Percentiles rank a stretch among this genome's conserved stretches.
Evolutionary conservation across 2,888 invertebrate species (phyloP).

Genomic region (Philonicus albiceps): DNA sequence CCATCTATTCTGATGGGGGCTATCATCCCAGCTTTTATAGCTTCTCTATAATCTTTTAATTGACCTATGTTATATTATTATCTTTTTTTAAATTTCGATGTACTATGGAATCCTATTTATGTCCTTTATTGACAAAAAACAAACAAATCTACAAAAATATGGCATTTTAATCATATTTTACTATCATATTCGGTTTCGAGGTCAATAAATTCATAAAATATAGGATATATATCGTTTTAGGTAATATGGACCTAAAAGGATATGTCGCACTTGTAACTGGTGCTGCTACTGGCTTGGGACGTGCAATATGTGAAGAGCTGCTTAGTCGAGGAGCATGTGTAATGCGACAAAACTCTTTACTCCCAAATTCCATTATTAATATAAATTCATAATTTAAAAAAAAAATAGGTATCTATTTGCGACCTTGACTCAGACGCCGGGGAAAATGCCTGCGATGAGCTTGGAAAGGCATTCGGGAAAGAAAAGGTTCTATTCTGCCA

Average conservation of each 20-base stretch:
- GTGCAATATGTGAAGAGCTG: slow-evolving; percentile 75
- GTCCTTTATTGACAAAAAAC: too few species aligned
- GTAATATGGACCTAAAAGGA: slow-evolving; percentile 74
- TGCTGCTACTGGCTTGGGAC: slow-evolving; percentile 76
- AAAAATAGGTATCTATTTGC: slow-evolving; percentile 73
- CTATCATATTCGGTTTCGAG: too few species aligned
- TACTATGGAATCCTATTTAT: too few species aligned
- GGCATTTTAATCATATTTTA: too few species aligned
- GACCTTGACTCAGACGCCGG: slow-evolving; percentile 77
- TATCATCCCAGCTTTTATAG: too few species aligned
- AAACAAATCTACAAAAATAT: too few species aligned
- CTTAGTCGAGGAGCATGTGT: slow-evolving; percentile 79
- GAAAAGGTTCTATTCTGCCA: slow-evolving; percentile 76
- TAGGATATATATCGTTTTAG: neutral
- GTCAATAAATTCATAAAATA: neutral
- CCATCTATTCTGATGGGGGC: too few species aligned
- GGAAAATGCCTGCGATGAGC: slow-evolving; percentile 72
- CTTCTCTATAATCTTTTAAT: too few species aligned
- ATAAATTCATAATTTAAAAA: neutral
- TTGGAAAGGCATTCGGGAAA: slow-evolving; percentile 72
- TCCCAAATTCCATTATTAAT: neutral
- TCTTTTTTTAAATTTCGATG: too few species aligned
- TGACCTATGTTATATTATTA: too few species aligned
- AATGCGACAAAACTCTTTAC: slow-evolving; percentile 51
- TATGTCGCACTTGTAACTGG: slow-evolving; percentile 78